Evolutionary conservation across 1,140 invertebrate genomes (phyloP), one percentile per base, ranked within the genome.

Genomic region (Aradophagus sp.): DNA sequence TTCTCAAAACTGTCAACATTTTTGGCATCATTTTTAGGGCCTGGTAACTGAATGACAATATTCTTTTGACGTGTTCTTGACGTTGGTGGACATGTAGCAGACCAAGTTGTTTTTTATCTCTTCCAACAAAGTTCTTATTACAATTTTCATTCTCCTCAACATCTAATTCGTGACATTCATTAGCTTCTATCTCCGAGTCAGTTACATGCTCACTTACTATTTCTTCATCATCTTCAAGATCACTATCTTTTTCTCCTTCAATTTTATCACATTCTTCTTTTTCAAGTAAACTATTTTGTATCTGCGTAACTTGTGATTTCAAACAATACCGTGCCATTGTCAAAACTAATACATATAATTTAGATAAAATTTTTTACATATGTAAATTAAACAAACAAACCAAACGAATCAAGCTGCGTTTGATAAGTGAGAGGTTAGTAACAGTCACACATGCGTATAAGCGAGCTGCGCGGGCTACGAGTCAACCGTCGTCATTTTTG

Each of bases 151-250:
- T 15, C 17, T 44, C 39, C 1, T 44, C 23, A 15, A 11, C n/a
- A n/a, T n/a, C n/a, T n/a, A n/a, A n/a, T n/a, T n/a, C n/a, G n/a
- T n/a, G n/a, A n/a, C n/a, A n/a, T n/a, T n/a, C n/a, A n/a, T n/a
- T n/a, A n/a, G n/a, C 39, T 15, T 29, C 39, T 23, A 44, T 29
- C 16, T 44, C 39, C 8, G 39, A 44, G n/a, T 44, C 39, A 29
- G 20, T 44, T 10, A 27, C 26, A 15, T 44, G 26, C 39, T 44
- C 39, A n/a, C 23, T 44, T 10, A 29, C 2, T 12, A 15, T 44
- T 15, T 44, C 20, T 5, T 23, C 39, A 16, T 44, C 20, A 15
- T 44, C 39, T 27, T 44, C 39, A 7, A 44, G 11, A 44, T 44
- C 39, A 10, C 14, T 16, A 20, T 29, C 20, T 1, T 6, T 8